phyloP scores from a whole-genome alignment of 1,140 invertebrate species.

The Atta cephalotes region DNA sequence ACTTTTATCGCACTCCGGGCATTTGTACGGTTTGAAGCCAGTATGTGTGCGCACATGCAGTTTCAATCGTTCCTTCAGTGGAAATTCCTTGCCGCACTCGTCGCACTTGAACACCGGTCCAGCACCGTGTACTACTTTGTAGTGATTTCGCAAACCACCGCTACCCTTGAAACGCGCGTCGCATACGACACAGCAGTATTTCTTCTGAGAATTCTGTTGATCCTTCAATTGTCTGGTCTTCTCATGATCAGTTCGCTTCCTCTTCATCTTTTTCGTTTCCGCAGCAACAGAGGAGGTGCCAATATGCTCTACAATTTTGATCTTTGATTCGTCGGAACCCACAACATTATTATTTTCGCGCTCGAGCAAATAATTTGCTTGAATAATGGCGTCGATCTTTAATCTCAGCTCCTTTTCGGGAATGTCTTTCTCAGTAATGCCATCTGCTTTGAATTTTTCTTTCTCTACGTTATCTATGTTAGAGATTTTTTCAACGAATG shows the following conservation, averaged over 20 bases:
- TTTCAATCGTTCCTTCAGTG: conserved; percentile 91
- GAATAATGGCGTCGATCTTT: conserved; percentile 80
- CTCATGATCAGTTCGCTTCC: neutral
- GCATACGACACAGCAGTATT: conserved; percentile 91
- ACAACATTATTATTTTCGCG: conserved; percentile 81
- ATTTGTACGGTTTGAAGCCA: conserved; percentile 95
- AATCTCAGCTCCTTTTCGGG: conserved; percentile 74
- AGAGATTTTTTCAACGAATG: conserved; percentile 2
- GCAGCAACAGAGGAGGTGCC: conserved; percentile 52
- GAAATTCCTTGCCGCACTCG: conserved; percentile 91
- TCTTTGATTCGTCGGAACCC: neutral
- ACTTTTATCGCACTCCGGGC: conserved; percentile 92
- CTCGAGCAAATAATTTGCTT: conserved; percentile 79
- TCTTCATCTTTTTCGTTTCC: neutral
- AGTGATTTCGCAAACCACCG: conserved; percentile 90
- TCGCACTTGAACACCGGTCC: conserved; percentile 89
- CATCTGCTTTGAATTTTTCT: conserved; percentile 3
- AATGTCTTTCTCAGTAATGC: conserved; percentile 41
- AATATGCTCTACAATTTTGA: neutral
- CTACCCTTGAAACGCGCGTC: conserved; percentile 90
- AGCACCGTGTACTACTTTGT: conserved; percentile 85
- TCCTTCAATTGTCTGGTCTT: conserved; percentile 8
- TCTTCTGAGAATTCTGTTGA: conserved; percentile 74
- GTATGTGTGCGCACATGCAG: conserved; percentile 93
- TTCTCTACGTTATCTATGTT: neutral